A percentile compares a stretch with the other conserved stretches of the same genome.
phyloP scores from a whole-genome alignment of 2,888 invertebrate genomes.

The Idaea biselata region DNA sequence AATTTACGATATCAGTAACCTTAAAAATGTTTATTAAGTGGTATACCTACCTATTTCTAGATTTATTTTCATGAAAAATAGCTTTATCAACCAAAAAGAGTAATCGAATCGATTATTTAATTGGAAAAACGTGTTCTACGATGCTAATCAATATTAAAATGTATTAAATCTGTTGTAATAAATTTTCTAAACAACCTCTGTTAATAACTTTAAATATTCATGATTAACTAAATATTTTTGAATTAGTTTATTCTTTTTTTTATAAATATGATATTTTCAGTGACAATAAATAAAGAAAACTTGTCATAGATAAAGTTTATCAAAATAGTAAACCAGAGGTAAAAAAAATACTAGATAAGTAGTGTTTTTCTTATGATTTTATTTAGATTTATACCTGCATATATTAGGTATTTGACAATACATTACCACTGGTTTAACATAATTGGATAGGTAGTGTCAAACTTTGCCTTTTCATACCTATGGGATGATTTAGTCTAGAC shows the following conservation, averaged over 20 bases:
- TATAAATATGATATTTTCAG: background rate
- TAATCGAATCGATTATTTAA: background rate
- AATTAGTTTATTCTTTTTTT: background rate
- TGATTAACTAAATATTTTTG: background rate
- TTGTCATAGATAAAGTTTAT: background rate
- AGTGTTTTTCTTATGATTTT: too few relatives aligned
- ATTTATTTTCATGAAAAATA: background rate
- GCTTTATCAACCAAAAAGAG: background rate
- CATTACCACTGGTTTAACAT: too few relatives aligned
- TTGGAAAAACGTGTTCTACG: constrained; percentile 1
- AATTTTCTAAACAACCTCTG: background rate
- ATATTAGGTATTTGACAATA: too few relatives aligned
- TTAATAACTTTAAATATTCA: background rate
- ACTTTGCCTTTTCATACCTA: too few relatives aligned
- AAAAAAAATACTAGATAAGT: too few relatives aligned
- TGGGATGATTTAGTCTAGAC: too few relatives aligned
- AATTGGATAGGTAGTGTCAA: too few relatives aligned
- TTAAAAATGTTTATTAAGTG: background rate
- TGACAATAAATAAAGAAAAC: background rate
- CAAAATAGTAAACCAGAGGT: too few relatives aligned
- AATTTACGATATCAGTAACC: background rate
- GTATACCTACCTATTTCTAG: background rate
- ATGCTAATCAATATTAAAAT: constrained; percentile 2
- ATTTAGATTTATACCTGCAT: too few relatives aligned
- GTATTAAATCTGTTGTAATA: constrained; percentile 1